Evolutionary conservation across 2,797 vertebrate genomes (phyloP).

Genomic region (Poecilia velifera): DNA sequence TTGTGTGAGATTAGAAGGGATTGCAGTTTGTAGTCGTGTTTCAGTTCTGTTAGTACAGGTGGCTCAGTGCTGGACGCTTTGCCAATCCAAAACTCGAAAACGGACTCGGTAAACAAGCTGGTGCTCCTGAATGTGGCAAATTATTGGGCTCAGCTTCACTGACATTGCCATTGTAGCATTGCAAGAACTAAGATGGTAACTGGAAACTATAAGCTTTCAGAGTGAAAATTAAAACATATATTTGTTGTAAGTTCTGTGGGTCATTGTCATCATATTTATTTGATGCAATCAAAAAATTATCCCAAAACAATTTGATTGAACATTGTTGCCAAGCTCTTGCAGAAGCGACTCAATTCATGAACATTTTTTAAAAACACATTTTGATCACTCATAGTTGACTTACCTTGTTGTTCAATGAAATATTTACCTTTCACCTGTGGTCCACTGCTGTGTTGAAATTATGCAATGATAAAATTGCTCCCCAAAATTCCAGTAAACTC

Average conservation of each 20-base stretch:
- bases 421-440: neutral
- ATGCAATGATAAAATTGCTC: neutral
- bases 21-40: neutral
- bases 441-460: neutral
- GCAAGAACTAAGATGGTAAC: neutral
- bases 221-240: neutral
- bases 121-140: neutral
- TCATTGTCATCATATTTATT: neutral
- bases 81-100: neutral
- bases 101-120: neutral
- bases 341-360: neutral
- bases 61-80: neutral
- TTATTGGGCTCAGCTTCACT: neutral
- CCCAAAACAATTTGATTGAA: neutral
- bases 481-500: neutral
- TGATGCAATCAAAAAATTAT: neutral
- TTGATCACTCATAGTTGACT: neutral
- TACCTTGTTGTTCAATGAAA: neutral
- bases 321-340: neutral
- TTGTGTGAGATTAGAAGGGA: neutral
- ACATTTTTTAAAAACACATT: neutral
- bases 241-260: neutral
- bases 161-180: neutral
- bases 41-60: neutral
- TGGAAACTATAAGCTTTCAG: neutral